Evolutionary conservation across 2,888 invertebrate genomes (phyloP), one percentile per base, ranked within the genome.

Genomic region (Diabrotica balteata): DNA sequence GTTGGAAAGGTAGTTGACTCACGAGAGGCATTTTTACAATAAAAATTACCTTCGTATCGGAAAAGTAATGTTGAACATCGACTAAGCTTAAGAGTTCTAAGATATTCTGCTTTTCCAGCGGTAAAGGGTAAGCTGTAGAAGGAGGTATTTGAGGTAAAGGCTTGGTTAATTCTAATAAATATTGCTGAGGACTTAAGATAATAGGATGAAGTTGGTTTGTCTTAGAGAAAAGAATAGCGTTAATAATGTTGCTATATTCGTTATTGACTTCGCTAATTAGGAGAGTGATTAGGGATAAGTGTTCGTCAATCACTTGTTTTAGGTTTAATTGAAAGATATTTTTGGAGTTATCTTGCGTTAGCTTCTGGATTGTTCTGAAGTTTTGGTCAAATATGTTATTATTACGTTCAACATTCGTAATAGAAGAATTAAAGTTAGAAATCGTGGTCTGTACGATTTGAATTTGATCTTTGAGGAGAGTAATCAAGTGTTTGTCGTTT

Each of bases 221-320:
- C 69, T 65, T 68, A 10, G 57, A 62, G 59, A 72, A 66, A 55
- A 68, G 43, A 10, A 66, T 63, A n/a, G 59, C 53, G 43, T 70
- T 65, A 51, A 64, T 65, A 10, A 70, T 47, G 10, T 32, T 65
- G 8, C 59, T 53, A 44, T 63, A 67, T 67, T 73, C 67, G 22
- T 59, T 68, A 43, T 71, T 42, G 46, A 71, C 8, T 66, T 73
- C 73, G 7, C 50, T 64, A 32, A 64, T 57, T 8, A 71, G 8
- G 10, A 75, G 61, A 7, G 54, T 53, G 46, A 72, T 47, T 46
- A 73, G 51, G 22, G 68, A 67, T 32, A 73, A 54, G 45, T 70
- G 69, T 65, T 73, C 73, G 22, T 70, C 73, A 11, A 70, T 52
- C 44, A 8, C 66, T 66, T 66, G 68, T 64, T 70, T 70, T 32